Evolutionary conservation across 2,113 vertebrate genomes (phyloP), one percentile per base, ranked within the genome.

Genomic region (Rallus limicola): DNA sequence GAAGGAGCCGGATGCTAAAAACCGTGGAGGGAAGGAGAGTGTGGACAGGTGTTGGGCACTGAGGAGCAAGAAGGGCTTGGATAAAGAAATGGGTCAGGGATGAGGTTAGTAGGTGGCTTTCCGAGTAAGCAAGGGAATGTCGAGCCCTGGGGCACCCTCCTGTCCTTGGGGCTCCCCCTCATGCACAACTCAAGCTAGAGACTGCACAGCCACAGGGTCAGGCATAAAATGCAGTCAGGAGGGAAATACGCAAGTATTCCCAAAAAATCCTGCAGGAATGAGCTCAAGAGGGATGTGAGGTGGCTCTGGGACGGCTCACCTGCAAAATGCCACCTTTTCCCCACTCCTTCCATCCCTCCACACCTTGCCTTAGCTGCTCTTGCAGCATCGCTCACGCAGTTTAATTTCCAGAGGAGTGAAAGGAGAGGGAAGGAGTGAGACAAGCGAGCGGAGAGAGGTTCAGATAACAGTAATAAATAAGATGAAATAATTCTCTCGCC

Each of bases 281-380:
- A 59, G 62, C 25, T 15, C 0, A 0, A 0, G 3, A 0, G 9
- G 82, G 91, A 71, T 2, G 14, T 0, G 2, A 31, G 62, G n/a
- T 0, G 0, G 91, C 70, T 55, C 65, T 0, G 1, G 82, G 82
- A 72, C 0, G 0, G 58, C 56, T 88, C 33, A 24, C 4, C 29
- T 2, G 19, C 0, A 0, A 53, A 64, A n/a, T 0, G 0, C 58
- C 52, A 67, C 58, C 52, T 74, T 17, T 50, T 91, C 46, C 82
- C 48, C 1, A 1, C 74, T 82, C 29, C 69, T 90, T 50, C 36
- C 18, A 29, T 8, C 63, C 60, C 68, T 74, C 17, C 3, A 0
- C 13, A 13, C 11, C 70, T 89, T 3, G 6, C 52, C 68, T 53
- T 42, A 11, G 9, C 83, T 44, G 82, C 75, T 68, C 46, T 3